phyloP scores from a whole-genome alignment of 2,113 vertebrate species.

The Notechis scutatus region DNA sequence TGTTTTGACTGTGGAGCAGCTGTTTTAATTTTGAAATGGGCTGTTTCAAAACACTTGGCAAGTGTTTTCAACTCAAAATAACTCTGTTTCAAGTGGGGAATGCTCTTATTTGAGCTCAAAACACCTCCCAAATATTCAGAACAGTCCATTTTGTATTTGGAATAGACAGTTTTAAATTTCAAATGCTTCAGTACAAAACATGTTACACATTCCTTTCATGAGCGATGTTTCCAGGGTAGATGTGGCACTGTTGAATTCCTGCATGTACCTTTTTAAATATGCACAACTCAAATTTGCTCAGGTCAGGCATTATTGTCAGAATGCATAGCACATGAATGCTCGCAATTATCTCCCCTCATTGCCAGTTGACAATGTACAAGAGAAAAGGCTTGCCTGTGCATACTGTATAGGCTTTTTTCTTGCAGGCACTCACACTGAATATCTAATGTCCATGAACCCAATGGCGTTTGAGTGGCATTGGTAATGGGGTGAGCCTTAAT shows the following conservation, averaged over 20 bases:
- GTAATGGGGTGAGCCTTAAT: background rate
- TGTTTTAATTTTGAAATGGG: background rate
- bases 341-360: background rate
- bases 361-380: background rate
- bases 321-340: background rate
- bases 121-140: background rate
- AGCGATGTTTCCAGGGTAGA: background rate
- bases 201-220: background rate
- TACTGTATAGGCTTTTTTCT: background rate
- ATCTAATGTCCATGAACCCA: background rate
- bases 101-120: background rate
- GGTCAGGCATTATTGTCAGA: background rate
- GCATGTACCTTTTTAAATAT: background rate
- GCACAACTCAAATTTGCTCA: background rate
- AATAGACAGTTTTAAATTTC: background rate
- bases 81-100: background rate
- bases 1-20: background rate
- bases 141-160: background rate
- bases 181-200: background rate
- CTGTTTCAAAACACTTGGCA: background rate
- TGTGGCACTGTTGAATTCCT: background rate
- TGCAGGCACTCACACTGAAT: background rate
- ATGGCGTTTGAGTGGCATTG: background rate
- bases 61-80: background rate
- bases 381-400: background rate